Conservation (phyloP, 2,797 vertebrate genomes). For the Sphenopsis melanotis region DNA sequence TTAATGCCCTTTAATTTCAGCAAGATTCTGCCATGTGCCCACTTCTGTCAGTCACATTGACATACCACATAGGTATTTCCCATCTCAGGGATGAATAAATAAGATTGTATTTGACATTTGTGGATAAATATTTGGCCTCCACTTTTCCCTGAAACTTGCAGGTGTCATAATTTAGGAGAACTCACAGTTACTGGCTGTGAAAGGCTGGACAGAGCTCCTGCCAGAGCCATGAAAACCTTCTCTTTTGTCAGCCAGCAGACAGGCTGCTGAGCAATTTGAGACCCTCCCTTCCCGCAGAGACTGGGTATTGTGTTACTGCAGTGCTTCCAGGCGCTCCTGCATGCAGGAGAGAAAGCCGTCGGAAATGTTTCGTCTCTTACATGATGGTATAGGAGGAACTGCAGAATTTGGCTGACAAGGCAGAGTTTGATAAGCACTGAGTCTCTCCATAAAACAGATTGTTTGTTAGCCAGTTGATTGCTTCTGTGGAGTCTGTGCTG, state of each 20-base stretch:
- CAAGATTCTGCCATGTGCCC: neutral
- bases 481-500: neutral
- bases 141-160: neutral
- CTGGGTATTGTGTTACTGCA: neutral
- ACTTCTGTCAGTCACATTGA: neutral
- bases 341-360: neutral
- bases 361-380: neutral
- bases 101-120: neutral
- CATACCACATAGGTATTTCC: neutral
- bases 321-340: neutral
- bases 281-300: neutral
- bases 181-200: constrained; percentile 14
- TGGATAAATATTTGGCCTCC: neutral
- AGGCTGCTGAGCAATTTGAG: neutral
- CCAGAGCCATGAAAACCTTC: neutral
- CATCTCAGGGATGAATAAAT: neutral
- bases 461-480: neutral
- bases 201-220: neutral
- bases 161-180: neutral
- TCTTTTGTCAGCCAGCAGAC: neutral
- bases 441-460: neutral
- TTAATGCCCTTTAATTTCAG: neutral
- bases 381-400: neutral
- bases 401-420: neutral
- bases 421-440: neutral